These are phyloP conservation scores for Plutella xylostella DNA, from an alignment of 2,888 invertebrate genomes.

Conservation along the genomic window DNA sequence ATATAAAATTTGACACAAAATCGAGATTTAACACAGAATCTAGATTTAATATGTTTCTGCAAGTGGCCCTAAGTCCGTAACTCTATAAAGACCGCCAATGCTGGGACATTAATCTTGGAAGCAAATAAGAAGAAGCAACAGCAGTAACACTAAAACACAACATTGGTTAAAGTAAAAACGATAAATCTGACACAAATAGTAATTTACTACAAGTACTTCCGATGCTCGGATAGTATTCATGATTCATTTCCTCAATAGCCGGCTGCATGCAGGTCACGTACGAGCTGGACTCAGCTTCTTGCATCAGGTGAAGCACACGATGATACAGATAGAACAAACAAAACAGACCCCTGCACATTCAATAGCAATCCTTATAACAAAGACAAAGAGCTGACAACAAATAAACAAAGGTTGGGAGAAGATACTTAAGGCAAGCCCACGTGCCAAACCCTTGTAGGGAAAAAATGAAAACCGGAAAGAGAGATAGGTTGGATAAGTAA, in stretches of 20 bases:
- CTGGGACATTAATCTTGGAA: too few species aligned
- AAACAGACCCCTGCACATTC: not conserved
- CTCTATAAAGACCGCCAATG: too few species aligned
- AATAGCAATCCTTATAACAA: not conserved
- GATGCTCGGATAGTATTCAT: conserved; percentile 8
- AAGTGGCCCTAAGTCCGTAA: too few species aligned
- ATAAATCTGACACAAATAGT: conserved; percentile 3
- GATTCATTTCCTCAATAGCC: conserved; percentile 20
- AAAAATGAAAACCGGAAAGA: conserved; percentile 3
- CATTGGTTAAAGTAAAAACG: too few species aligned
- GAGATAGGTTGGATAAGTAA: conserved; percentile 4
- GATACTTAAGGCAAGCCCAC: conserved; percentile 20
- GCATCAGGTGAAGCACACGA: conserved; percentile 41
- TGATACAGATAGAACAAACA: conserved; percentile 37
- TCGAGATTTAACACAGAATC: too few species aligned
- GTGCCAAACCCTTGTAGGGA: conserved; percentile 23
- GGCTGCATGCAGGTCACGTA: conserved; percentile 39
- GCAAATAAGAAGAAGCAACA: too few species aligned
- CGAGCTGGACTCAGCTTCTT: conserved; percentile 23
- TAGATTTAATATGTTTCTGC: too few species aligned
- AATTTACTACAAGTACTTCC: conserved; percentile 23
- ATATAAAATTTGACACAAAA: too few species aligned
- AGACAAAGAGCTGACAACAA: not conserved
- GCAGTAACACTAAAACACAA: too few species aligned
- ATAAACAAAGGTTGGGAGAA: not conserved